Evolutionary conservation across 2,113 vertebrate genomes (phyloP), one percentile per base, ranked within the genome.

Genomic region (Tachysurus fulvidraco): DNA sequence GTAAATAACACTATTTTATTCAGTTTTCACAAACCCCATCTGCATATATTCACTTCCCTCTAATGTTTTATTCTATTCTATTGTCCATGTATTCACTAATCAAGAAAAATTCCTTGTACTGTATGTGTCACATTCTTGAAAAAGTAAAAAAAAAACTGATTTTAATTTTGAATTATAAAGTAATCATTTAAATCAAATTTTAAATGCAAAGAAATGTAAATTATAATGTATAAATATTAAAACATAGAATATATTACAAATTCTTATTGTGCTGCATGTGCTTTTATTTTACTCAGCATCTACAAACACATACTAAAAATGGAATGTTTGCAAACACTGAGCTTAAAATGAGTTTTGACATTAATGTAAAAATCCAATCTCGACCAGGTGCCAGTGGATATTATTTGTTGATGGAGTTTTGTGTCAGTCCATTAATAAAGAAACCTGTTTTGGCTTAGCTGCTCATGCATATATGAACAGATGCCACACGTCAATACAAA

Each of bases 281-380:
- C 6, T 23, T 25, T 78, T 65, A 67, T 80, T 10, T 67, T 50
- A 50, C 11, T 44, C 30, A 69, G 64, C 7, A 59, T 74, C 55
- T 74, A 69, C 46, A 77, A 67, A 46, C 59, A 19, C 57, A 57
- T 60, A 90, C 64, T 84, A 84, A 84, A 89, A 93, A 91, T 88
- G 82, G 57, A 85, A 88, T 86, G 89, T 86, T 90, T 76, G 86
- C 88, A 85, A 85, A 73, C 54, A 85, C 78, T 89, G 92, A 93
- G 94, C 92, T 92, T 86, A 93, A 92, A 94, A 93, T 91, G 90
- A 88, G 89, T 87, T 90, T 91, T 94, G 95, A 94, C 95, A 95
- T 95, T 95, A 95, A 93, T 95, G 94, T 93, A 92, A 93, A 88
- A 94, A 95, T 95, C 92, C 93, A 95, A 95, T 95, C 94, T 95